Evolutionary conservation across 2,888 invertebrate species (phyloP).

Genomic region (Diplazon laetatorius): DNA sequence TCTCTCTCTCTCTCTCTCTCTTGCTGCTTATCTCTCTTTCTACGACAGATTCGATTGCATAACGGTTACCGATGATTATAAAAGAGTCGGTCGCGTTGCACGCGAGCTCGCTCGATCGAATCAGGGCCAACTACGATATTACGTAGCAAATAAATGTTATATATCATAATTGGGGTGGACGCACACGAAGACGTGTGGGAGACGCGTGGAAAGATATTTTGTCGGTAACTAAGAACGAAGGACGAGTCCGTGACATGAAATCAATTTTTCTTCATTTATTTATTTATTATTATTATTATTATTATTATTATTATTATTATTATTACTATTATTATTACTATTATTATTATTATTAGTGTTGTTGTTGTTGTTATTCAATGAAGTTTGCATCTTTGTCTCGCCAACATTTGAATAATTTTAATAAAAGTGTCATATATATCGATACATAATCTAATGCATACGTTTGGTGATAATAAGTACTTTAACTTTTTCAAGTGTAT

Average conservation of each 20-base stretch:
- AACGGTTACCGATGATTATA: constrained; percentile 38
- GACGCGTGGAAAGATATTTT: constrained; percentile 9
- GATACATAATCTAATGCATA: too few species aligned
- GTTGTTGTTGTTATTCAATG: not conserved
- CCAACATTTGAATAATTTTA: too few species aligned
- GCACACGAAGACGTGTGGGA: constrained; percentile 68
- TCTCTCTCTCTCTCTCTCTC: not conserved
- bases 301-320: not conserved
- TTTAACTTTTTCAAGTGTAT: too few species aligned
- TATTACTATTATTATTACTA: constrained; percentile 2
- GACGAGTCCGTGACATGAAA: constrained; percentile 78
- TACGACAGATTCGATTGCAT: constrained; percentile 23
- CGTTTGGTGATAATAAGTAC: too few species aligned
- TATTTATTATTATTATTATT: constrained; percentile 2
- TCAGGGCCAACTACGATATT: constrained; percentile 77
- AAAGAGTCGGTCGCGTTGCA: constrained; percentile 69
- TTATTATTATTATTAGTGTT: constrained; percentile 2
- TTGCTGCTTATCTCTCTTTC: not conserved
- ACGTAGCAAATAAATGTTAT: constrained; percentile 77
- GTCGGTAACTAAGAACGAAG: constrained; percentile 68
- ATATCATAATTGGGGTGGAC: constrained; percentile 72
- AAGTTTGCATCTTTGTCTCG: too few species aligned
- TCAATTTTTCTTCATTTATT: constrained; percentile 66
- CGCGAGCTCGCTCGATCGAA: constrained; percentile 70
- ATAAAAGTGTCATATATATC: too few species aligned